phyloP scores from a whole-genome alignment of 1,140 invertebrate species.

The Eciton burchellii region DNA sequence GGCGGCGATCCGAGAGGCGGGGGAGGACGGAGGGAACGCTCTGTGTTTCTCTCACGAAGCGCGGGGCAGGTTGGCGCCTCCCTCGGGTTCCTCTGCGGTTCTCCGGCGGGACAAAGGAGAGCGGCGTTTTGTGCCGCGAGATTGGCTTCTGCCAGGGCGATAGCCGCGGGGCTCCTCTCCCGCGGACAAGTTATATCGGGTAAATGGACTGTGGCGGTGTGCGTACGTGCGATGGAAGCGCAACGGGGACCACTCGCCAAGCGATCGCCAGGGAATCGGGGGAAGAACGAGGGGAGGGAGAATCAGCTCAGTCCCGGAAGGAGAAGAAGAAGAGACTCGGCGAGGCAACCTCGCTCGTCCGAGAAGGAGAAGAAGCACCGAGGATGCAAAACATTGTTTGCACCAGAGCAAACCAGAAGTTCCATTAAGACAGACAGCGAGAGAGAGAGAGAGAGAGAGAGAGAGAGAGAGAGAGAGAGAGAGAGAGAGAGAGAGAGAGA shows the following conservation, averaged over 20 bases:
- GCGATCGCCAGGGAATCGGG: slow-evolving; percentile 20
- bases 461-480: slow-evolving; percentile 21
- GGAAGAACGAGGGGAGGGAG: slow-evolving; percentile 30
- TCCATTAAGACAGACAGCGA: slow-evolving; percentile 24
- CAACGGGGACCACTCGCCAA: slow-evolving; percentile 28
- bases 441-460: slow-evolving; percentile 14
- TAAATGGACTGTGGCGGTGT: slow-evolving; percentile 71
- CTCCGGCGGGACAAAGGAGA: slow-evolving; percentile 66
- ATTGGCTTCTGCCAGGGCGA: slow-evolving; percentile 84
- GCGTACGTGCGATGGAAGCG: slow-evolving; percentile 12
- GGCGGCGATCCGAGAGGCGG: too few species aligned
- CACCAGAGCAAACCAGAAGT: slow-evolving; percentile 20
- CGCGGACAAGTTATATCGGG: slow-evolving; percentile 79
- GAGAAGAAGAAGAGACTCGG: background rate
- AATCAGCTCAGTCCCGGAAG: background rate
- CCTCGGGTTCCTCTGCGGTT: slow-evolving; percentile 49
- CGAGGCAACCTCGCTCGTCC: background rate
- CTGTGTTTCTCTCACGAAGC: slow-evolving; percentile 27
- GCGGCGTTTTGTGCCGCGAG: slow-evolving; percentile 78
- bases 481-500: slow-evolving; percentile 11
- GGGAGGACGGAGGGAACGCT: background rate
- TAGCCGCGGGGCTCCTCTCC: slow-evolving; percentile 77
- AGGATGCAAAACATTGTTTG: slow-evolving; percentile 27
- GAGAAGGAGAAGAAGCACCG: slow-evolving; percentile 15
- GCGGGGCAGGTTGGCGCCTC: slow-evolving; percentile 16